phyloP scores from a whole-genome alignment of 1,140 invertebrate species.

The Onthophagus taurus region DNA sequence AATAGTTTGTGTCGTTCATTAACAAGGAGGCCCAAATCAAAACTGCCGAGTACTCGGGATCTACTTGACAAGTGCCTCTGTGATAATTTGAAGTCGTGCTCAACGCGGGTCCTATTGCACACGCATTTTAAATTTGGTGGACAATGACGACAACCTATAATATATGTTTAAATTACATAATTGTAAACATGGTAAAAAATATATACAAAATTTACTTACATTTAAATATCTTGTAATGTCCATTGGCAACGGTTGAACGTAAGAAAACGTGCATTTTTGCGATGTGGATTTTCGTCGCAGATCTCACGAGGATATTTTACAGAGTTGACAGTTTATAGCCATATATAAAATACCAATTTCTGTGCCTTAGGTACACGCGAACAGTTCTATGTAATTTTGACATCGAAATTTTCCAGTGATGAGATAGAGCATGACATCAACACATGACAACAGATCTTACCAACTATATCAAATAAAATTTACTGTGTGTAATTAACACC shows the following conservation, averaged over 20 bases:
- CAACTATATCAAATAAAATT: too few relatives aligned
- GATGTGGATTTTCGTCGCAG: neutral
- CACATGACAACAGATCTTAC: slow-evolving; percentile 9
- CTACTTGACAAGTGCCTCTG: neutral
- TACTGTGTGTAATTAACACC: too few relatives aligned
- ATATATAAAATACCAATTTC: slow-evolving; percentile 12
- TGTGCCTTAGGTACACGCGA: slow-evolving; percentile 10
- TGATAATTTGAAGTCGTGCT: slow-evolving; percentile 9
- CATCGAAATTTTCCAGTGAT: slow-evolving; percentile 12
- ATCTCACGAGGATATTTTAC: slow-evolving; percentile 6
- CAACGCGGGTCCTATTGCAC: slow-evolving; percentile 10
- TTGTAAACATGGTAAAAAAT: neutral
- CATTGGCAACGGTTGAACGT: slow-evolving; percentile 12
- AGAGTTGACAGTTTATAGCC: slow-evolving; percentile 6
- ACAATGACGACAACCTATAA: slow-evolving; percentile 21
- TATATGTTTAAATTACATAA: neutral
- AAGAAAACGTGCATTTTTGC: slow-evolving; percentile 14
- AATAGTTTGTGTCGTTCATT: neutral
- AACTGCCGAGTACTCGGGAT: neutral
- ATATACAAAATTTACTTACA: slow-evolving; percentile 11
- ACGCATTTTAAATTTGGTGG: slow-evolving; percentile 13
- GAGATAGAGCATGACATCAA: slow-evolving; percentile 11
- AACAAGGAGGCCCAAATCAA: neutral
- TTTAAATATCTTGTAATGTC: slow-evolving; percentile 13
- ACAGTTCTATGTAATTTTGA: slow-evolving; percentile 8